Base-by-base conservation (phyloP, 1,140 invertebrate genomes). In the Eriocheir sinensis region DNA sequence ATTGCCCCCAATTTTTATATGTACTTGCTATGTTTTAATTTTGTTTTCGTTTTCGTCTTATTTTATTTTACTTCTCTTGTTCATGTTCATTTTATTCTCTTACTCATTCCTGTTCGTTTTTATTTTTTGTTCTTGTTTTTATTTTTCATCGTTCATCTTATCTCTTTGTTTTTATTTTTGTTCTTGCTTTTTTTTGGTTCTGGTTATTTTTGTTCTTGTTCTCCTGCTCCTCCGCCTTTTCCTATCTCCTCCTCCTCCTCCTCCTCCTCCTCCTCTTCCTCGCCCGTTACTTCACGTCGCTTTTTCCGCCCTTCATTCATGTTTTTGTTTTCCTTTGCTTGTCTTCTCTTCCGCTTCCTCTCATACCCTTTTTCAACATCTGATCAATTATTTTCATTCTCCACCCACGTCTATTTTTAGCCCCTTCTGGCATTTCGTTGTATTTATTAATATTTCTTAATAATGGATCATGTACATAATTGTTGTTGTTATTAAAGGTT, bases 291-390 rank as follows among this genome's bases (percentile, higher is more conserved):
- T 72, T n/a, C 3, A 72, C 60, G 27, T 72, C n/a, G 34, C 83
- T 34, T 41, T 0, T 34, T 85, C 34, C 40, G 1, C 36, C 83
- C 40, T 41, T 85, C 83, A 17, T 41, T 85, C 79, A 30, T n/a
- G 34, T 85, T 41, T n/a, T 85, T 41, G 9, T 34, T n/a, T 41
- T 85, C 83, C 30, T 36, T 83, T 41, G 34, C 30, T 85, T 15
- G 3, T 41, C 40, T 41, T 85, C 83, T 85, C 83, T 85, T 41
- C n/a, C n/a, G n/a, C n/a, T n/a, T n/a, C 40, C 83, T 85, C 83
- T 85, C 83, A 15, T 41, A 30, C 83, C 27, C n/a, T n/a, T 72
- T 72, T 72, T 72, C 60, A 72, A 72, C 60, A 72, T 72, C 60
- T 72, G 21, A 72, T 72, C 60, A 72, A 72, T 72, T 72, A 72